A percentile compares a stretch with the other conserved stretches of the same genome.
Conservation (phyloP, 2,888 invertebrate species). For the Caenorhabditis auriculariae region DNA sequence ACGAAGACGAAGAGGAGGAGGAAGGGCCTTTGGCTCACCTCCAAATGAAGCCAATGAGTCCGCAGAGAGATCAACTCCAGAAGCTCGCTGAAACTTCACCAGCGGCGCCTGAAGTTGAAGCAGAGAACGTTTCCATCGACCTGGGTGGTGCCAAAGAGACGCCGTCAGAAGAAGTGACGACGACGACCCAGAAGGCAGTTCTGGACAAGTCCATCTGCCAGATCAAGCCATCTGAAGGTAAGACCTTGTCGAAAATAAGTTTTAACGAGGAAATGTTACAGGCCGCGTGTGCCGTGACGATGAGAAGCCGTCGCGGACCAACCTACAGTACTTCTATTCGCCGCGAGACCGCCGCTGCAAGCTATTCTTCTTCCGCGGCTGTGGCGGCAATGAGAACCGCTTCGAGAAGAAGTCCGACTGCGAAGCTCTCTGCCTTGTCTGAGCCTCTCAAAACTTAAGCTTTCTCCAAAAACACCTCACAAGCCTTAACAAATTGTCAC, state of each 20-base stretch:
- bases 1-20: conserved; percentile 28
- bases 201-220: conserved; percentile 48
- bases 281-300: conserved; percentile 52
- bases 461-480: background rate
- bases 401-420: conserved; percentile 55
- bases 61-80: conserved; percentile 14
- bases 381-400: conserved; percentile 57
- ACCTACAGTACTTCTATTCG: conserved; percentile 61
- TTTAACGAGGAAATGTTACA: conserved; percentile 5
- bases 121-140: conserved; percentile 37
- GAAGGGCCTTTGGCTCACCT: conserved; percentile 25
- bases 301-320: conserved; percentile 52
- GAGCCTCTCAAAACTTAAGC: background rate
- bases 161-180: conserved; percentile 26
- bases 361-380: conserved; percentile 59
- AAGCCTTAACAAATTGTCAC: background rate
- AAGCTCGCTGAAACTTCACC: conserved; percentile 19
- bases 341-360: conserved; percentile 52
- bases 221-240: conserved; percentile 53
- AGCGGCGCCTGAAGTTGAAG: conserved; percentile 18
- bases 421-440: conserved; percentile 43
- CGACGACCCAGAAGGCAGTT: conserved; percentile 17
- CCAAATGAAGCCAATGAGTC: conserved; percentile 22
- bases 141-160: conserved; percentile 16
- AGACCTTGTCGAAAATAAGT: background rate